Conservation (phyloP, 2,113 vertebrate genomes). For the Pelobates fuscus region DNA sequence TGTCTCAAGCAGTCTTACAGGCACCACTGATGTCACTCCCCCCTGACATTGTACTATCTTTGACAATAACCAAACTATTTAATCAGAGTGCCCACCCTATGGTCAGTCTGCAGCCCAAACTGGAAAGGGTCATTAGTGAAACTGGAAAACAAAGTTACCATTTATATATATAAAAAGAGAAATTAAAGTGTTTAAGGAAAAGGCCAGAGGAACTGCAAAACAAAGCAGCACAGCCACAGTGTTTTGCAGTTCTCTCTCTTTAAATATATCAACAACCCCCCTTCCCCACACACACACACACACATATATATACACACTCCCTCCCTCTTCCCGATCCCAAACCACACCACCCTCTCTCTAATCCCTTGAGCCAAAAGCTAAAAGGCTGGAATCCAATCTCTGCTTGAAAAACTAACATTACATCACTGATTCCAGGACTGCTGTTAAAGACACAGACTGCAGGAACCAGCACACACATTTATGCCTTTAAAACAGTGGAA, state of each 20-base stretch:
- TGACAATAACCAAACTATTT: slow-evolving; percentile 19
- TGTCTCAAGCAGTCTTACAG: slow-evolving; percentile 28
- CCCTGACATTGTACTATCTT: not conserved
- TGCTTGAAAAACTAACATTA: slow-evolving; percentile 54
- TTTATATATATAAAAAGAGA: too few relatives aligned
- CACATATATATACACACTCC: not conserved
- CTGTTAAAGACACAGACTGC: slow-evolving; percentile 38
- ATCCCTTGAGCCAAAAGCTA: slow-evolving; percentile 56
- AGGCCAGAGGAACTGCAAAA: too few relatives aligned
- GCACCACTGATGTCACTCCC: slow-evolving; percentile 23
- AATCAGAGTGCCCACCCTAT: not conserved
- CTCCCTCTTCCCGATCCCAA: slow-evolving; percentile 45
- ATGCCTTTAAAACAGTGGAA: slow-evolving; percentile 38
- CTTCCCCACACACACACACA: not conserved
- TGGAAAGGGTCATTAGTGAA: not conserved
- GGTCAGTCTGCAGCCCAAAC: not conserved
- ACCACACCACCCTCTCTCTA: slow-evolving; percentile 56
- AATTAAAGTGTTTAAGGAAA: too few relatives aligned
- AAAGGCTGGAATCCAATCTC: slow-evolving; percentile 56
- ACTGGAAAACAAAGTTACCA: too few relatives aligned
- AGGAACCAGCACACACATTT: slow-evolving; percentile 18
- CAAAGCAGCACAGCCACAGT: not conserved
- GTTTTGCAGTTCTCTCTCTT: slow-evolving; percentile 25
- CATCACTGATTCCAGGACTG: slow-evolving; percentile 51
- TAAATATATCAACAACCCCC: slow-evolving; percentile 33